Evolutionary conservation across 2,797 vertebrate species (phyloP).

Genomic region (Pseudochaenichthys georgianus): DNA sequence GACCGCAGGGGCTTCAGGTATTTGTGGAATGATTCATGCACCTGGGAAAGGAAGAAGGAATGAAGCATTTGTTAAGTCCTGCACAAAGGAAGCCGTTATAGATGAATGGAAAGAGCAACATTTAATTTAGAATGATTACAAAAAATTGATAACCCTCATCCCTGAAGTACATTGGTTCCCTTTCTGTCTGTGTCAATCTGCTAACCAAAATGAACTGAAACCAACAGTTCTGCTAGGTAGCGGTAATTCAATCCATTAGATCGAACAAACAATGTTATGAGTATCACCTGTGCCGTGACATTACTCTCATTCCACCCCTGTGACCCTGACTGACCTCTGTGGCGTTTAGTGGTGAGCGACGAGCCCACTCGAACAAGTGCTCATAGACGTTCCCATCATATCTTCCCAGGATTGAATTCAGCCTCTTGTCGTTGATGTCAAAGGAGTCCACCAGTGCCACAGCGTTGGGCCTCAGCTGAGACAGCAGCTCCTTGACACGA

Average conservation of each 20-base stretch:
- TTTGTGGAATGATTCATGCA: slow-evolving; percentile 94
- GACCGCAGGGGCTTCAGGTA: slow-evolving; percentile 94
- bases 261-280: neutral
- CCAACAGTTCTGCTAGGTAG: neutral
- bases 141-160: neutral
- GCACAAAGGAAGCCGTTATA: neutral
- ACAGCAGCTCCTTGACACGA: slow-evolving; percentile 91
- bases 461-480: slow-evolving; percentile 89
- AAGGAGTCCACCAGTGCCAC: slow-evolving; percentile 95
- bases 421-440: slow-evolving; percentile 87
- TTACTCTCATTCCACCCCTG: neutral
- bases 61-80: neutral
- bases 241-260: neutral
- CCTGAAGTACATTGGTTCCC: neutral
- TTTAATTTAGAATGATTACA: neutral
- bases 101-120: neutral
- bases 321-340: slow-evolving; percentile 86
- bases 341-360: slow-evolving; percentile 92
- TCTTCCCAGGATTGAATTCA: slow-evolving; percentile 93
- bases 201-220: no score
- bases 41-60: slow-evolving; percentile 78
- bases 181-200: no score
- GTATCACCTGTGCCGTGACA: neutral
- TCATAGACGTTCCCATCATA: slow-evolving; percentile 98
- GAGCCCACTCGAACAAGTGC: slow-evolving; percentile 97